Percentiles rank a stretch among this genome's conserved stretches.
phyloP scores from a whole-genome alignment of 2,888 invertebrate genomes.

The Nycteola revayana region DNA sequence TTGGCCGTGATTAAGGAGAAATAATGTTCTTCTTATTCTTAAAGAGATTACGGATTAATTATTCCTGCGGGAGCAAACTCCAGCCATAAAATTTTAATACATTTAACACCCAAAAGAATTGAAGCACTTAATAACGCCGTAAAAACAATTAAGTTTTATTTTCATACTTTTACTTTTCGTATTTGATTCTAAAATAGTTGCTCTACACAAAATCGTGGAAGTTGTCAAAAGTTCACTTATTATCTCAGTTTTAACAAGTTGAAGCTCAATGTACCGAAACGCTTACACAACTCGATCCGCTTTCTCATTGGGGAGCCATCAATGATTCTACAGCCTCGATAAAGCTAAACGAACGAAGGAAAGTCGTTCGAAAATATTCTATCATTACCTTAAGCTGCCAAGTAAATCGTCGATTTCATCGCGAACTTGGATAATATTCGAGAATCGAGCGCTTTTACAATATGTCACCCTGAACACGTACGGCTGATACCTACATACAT shows the following conservation, averaged over 20 bases:
- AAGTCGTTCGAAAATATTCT: slow-evolving; percentile 56
- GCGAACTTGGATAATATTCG: slow-evolving; percentile 55
- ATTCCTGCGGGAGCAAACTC: too few species aligned
- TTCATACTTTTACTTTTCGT: too few species aligned
- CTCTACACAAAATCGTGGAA: too few species aligned
- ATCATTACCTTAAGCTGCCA: slow-evolving; percentile 57
- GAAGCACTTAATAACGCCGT: too few species aligned
- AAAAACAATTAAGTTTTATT: too few species aligned
- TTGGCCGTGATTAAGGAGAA: too few species aligned
- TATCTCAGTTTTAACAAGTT: slow-evolving; percentile 19
- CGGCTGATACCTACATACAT: slow-evolving; percentile 56
- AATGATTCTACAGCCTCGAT: slow-evolving; percentile 42
- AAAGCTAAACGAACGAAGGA: slow-evolving; percentile 39
- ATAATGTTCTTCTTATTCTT: too few species aligned
- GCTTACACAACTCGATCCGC: slow-evolving; percentile 28
- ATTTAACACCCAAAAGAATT: too few species aligned
- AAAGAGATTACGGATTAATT: too few species aligned
- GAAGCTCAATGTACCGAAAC: slow-evolving; percentile 30
- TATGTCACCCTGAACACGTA: slow-evolving; percentile 46
- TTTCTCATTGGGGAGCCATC: slow-evolving; percentile 37
- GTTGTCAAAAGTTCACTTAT: too few species aligned
- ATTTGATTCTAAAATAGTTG: too few species aligned
- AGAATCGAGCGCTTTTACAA: slow-evolving; percentile 43
- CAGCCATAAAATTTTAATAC: too few species aligned
- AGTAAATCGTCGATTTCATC: slow-evolving; percentile 57